phyloP scores from a whole-genome alignment of 2,888 invertebrate species.

The Dryococelus australis region DNA sequence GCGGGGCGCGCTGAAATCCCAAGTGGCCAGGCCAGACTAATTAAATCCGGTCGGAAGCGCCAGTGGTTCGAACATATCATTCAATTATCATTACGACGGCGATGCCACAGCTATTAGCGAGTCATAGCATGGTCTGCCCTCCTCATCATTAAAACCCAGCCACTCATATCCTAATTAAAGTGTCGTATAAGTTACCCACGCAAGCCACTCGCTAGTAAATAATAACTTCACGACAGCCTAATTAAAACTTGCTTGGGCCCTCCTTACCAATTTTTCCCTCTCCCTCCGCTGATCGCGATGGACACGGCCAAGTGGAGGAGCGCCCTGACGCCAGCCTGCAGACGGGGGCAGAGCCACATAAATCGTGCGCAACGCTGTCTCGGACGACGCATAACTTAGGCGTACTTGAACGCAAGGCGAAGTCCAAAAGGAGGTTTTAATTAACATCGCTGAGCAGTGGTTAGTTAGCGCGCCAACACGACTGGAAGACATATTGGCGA shows the following conservation, averaged over 20 bases:
- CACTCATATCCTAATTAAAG: constrained; percentile 16
- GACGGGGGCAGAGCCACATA: not conserved
- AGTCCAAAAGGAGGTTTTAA: not conserved
- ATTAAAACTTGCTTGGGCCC: not conserved
- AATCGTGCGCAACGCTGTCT: not conserved
- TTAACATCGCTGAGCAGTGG: not conserved
- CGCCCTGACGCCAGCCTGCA: not conserved
- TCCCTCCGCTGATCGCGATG: not conserved
- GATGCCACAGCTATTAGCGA: not conserved
- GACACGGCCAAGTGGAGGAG: not conserved
- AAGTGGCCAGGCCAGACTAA: not conserved
- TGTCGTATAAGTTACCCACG: constrained; percentile 10
- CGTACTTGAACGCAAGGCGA: not conserved
- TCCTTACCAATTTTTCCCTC: not conserved
- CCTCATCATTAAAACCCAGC: not conserved
- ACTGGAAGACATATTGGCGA: not conserved
- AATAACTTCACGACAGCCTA: constrained; percentile 11
- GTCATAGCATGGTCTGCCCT: not conserved
- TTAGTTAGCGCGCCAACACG: not conserved
- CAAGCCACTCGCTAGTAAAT: not conserved
- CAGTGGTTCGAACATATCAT: not conserved
- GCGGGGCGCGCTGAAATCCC: not conserved
- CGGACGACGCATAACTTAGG: not conserved
- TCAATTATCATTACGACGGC: constrained; percentile 2
- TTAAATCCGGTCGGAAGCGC: constrained; percentile 9